Evolutionary conservation across 2,888 invertebrate genomes (phyloP).

Genomic region (Eubasilissa splendida): DNA sequence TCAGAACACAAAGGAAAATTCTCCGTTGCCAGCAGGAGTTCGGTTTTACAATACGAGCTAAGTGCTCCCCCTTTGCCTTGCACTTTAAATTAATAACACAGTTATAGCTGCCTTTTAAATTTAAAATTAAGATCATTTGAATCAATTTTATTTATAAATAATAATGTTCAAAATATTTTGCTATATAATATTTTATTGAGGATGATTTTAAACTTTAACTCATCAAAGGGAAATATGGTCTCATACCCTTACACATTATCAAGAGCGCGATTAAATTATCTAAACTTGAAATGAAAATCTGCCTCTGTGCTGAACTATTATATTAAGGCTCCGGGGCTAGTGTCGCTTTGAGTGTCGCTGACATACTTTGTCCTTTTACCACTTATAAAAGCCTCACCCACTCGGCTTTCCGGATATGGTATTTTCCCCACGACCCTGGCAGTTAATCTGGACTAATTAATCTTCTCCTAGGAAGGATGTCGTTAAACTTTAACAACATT

Average conservation of each 20-base stretch:
- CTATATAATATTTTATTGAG: too few relatives aligned
- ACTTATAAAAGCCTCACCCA: constrained; percentile 2
- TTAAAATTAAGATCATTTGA: too few relatives aligned
- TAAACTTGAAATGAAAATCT: constrained; percentile 8
- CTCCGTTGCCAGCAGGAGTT: not conserved
- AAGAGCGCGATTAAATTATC: too few relatives aligned
- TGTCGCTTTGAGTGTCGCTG: constrained; percentile 10
- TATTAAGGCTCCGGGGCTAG: not conserved
- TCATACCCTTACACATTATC: too few relatives aligned
- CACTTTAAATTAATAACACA: too few relatives aligned
- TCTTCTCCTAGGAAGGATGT: constrained; percentile 26
- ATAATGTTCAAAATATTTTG: too few relatives aligned
- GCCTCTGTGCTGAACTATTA: not conserved
- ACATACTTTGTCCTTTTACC: not conserved
- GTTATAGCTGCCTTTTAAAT: too few relatives aligned
- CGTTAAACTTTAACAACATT: not conserved
- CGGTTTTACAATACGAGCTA: not conserved
- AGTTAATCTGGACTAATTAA: constrained; percentile 21
- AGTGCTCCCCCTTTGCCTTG: not conserved
- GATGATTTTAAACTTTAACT: too few relatives aligned
- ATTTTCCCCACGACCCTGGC: not conserved
- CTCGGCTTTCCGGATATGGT: not conserved
- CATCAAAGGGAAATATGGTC: too few relatives aligned
- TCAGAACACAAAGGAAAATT: constrained; percentile 9
- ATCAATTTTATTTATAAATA: too few relatives aligned